Percentiles rank a stretch among this genome's conserved stretches.
phyloP scores from a whole-genome alignment of 35 echinoderm and acorn worm species.

The Stichopus chloronotus region DNA sequence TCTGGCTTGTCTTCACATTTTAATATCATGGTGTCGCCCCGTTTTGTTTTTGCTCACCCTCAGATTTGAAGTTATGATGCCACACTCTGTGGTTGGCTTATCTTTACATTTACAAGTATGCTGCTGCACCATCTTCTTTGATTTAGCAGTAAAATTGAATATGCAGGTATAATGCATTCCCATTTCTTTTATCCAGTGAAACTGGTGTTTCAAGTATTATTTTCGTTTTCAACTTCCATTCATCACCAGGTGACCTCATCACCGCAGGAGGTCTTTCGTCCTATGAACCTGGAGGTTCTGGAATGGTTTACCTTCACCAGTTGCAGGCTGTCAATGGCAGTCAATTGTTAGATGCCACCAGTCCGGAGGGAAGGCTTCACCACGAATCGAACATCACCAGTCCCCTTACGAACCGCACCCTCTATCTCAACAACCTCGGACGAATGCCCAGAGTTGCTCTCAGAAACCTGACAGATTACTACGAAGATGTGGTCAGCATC shows the following conservation, averaged over 20 bases:
- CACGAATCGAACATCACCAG: conserved; percentile 88
- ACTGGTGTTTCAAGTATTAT: no score
- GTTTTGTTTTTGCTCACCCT: no score
- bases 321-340: conserved; percentile 82
- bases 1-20: no score
- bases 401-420: conserved; percentile 82
- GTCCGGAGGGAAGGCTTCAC: conserved; percentile 73
- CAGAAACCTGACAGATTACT: conserved; percentile 75
- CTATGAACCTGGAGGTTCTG: conserved; percentile 88
- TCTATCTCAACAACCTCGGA: conserved; percentile 91
- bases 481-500: conserved; percentile 23
- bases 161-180: no score
- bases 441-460: conserved; percentile 48
- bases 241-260: conserved; percentile 69
- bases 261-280: conserved; percentile 64
- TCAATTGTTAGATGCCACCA: conserved; percentile 75
- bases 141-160: no score
- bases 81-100: no score
- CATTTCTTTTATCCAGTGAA: no score
- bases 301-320: conserved; percentile 87
- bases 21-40: no score
- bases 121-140: no score
- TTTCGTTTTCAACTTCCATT: no score
- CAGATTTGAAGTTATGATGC: no score
- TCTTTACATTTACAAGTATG: no score